These are phyloP conservation scores for Plectrocnemia conspersa DNA, from an alignment of 1,140 invertebrate species.

Conservation along the genomic window DNA sequence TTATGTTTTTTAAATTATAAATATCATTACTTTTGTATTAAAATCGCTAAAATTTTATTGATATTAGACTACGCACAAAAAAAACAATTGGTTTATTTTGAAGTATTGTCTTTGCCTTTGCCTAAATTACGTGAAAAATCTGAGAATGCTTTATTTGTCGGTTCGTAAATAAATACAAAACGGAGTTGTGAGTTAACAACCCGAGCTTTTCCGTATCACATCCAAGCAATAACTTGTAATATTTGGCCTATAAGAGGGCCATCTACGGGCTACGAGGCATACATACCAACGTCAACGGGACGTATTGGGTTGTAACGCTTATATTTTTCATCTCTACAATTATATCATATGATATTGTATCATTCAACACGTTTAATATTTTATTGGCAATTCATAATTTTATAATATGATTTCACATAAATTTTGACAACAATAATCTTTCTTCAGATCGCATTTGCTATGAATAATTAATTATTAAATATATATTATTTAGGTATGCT, in stretches of 20 bases:
- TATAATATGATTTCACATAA: too few species aligned
- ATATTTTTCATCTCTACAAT: too few species aligned
- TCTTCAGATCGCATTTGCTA: too few species aligned
- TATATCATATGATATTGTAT: too few species aligned
- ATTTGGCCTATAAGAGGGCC: slow-evolving; percentile 36
- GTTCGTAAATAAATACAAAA: slow-evolving; percentile 5
- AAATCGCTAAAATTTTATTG: too few species aligned
- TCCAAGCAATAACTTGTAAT: slow-evolving; percentile 36
- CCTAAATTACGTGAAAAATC: neutral
- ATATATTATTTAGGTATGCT: too few species aligned
- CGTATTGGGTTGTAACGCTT: slow-evolving; percentile 6
- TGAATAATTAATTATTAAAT: too few species aligned
- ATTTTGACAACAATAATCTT: too few species aligned
- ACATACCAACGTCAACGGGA: slow-evolving; percentile 30
- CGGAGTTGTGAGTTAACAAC: slow-evolving; percentile 10
- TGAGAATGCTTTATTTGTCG: neutral
- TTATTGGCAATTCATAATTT: too few species aligned
- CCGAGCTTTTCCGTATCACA: slow-evolving; percentile 26
- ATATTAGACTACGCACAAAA: neutral
- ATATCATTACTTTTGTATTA: too few species aligned
- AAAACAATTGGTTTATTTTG: neutral
- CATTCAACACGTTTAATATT: too few species aligned
- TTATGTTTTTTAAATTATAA: too few species aligned
- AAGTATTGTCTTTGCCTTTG: neutral
- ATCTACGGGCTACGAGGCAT: slow-evolving; percentile 32